A percentile compares a stretch with the other conserved stretches of the same genome.
Conservation (phyloP, 2,113 vertebrate species). For the Lagopus leucura region DNA sequence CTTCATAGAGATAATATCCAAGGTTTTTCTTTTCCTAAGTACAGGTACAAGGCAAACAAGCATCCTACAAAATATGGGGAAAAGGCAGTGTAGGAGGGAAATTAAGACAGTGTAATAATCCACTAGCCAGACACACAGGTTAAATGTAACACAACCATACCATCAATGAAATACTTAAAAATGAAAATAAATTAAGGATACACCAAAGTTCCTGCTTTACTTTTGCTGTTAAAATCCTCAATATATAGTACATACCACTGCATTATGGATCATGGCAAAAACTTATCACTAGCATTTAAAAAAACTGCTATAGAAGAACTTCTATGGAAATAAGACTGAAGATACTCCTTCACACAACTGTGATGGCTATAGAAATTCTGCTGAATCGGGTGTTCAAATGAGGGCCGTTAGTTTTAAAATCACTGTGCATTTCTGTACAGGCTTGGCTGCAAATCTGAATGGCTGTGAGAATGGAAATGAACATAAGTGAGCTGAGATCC, state of each 20-base stretch:
- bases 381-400: neutral
- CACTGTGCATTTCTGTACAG: neutral
- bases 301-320: conserved; percentile 36
- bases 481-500: neutral
- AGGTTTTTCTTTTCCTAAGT: conserved; percentile 63
- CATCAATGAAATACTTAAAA: conserved; percentile 61
- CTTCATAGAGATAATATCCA: conserved; percentile 69
- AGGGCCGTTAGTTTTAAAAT: neutral
- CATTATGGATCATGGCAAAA: conserved; percentile 51
- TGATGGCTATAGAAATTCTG: neutral
- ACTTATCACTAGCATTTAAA: conserved; percentile 55
- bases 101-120: conserved; percentile 23
- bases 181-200: conserved; percentile 82
- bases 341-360: neutral
- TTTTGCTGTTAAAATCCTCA: conserved; percentile 21
- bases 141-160: conserved; percentile 65
- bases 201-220: conserved; percentile 60
- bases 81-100: conserved; percentile 38
- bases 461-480: neutral
- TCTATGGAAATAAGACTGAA: conserved; percentile 18
- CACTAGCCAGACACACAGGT: conserved; percentile 55
- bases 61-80: conserved; percentile 33
- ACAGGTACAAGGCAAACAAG: conserved; percentile 68
- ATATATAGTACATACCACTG: neutral
- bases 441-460: neutral